Evolutionary conservation across 2,888 invertebrate genomes (phyloP), one percentile per base, ranked within the genome.

Genomic region (Apocheima hispidaria): DNA sequence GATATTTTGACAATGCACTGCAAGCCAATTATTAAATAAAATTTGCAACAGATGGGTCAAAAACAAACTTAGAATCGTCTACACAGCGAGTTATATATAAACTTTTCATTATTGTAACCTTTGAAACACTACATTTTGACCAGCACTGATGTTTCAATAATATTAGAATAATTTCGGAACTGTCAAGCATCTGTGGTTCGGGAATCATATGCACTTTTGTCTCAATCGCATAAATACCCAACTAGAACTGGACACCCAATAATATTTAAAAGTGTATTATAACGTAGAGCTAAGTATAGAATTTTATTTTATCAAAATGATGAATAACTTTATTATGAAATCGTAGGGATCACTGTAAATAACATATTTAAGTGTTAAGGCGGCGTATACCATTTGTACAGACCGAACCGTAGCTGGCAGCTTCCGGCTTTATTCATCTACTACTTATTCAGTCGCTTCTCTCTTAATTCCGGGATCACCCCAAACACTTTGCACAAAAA

Each of bases 381-480:
- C 91, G 91, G 92, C 87, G 87, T 89, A 89, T 87, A 90, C 90
- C 83, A 83, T 91, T 92, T 91, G 92, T 92, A 92, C 92, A 85
- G 86, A 91, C 88, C 90, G 84, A 76, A 78, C 84, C 80, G 75
- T 81, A 75, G 82, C 81, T 49, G 64, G 54, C 63, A 70, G 78
- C 84, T 80, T 84, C 79, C 81, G 86, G 83, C 81, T 78, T 26
- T 61, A 75, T 82, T 83, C 83, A 58, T 81, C 86, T 87, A 88
- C 88, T 88, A 88, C 87, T 81, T 86, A 91, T 92, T 60, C 92
- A 92, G 92, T 92, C 92, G 87, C 88, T 85, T 82, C 83, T 90
- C 92, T 92, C 91, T 85, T 83, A 81, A 84, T 76, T 79, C 83
- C 82, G 87, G 89, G 87, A 80, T 76, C 78, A 67, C 69, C 90